Evolutionary conservation across 2,888 invertebrate species (phyloP).

Genomic region (Dryomyza anilis): DNA sequence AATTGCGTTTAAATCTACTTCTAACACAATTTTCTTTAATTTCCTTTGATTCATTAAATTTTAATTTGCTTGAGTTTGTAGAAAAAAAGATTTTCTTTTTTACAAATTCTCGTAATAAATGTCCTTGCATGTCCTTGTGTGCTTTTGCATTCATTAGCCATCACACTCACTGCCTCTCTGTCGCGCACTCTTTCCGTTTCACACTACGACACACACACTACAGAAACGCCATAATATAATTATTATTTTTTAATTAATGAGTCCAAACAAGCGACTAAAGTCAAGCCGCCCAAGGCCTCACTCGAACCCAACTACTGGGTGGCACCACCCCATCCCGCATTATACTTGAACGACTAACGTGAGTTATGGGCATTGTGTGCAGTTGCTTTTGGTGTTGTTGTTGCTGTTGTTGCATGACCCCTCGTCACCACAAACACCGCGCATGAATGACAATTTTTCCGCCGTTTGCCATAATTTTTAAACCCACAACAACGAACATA

Average conservation of each 20-base stretch:
- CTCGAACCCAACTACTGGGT: not conserved
- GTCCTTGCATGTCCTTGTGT: not conserved
- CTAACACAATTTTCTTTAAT: not conserved
- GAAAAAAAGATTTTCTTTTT: no score
- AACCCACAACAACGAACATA: not conserved
- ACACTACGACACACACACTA: no score
- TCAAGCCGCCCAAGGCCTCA: not conserved
- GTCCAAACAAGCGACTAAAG: not conserved
- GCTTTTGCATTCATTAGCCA: not conserved
- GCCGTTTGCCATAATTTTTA: not conserved
- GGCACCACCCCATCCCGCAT: not conserved
- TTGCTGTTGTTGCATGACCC: no score
- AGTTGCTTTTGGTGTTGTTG: not conserved
- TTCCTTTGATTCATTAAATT: not conserved
- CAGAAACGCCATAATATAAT: not conserved
- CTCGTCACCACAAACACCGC: not conserved
- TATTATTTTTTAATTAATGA: conserved; percentile 11
- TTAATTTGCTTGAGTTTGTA: no score
- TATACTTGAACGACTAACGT: not conserved
- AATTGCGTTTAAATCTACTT: not conserved
- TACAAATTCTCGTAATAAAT: not conserved
- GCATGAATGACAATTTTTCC: conserved; percentile 7
- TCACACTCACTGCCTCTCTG: not conserved
- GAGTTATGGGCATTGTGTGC: not conserved
- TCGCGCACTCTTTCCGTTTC: not conserved